phyloP scores from a whole-genome alignment of 2,797 vertebrate species.

The Crocidura indochinensis region DNA sequence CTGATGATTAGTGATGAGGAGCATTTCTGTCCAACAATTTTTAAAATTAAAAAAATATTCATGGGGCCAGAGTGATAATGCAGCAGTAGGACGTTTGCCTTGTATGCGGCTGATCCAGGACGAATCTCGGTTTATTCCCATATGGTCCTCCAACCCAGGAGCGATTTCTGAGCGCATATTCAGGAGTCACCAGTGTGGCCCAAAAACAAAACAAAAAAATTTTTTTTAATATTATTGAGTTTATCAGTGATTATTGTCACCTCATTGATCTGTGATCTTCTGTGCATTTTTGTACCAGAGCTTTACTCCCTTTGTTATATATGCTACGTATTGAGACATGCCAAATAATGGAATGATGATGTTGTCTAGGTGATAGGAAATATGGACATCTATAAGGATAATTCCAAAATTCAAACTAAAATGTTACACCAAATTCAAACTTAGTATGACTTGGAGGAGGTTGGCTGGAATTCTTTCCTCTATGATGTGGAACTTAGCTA shows the following conservation, averaged over 20 bases:
- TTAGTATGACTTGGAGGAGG: background rate
- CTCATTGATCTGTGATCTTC: background rate
- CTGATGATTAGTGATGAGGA: too few relatives aligned
- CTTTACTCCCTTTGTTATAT: constrained; percentile 6
- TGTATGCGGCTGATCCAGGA: too few relatives aligned
- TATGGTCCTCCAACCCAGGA: too few relatives aligned
- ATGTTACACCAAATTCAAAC: constrained; percentile 40
- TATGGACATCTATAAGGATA: background rate
- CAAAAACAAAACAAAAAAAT: too few relatives aligned
- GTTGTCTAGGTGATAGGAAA: constrained; percentile 34
- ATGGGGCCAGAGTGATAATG: too few relatives aligned
- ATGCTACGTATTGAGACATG: constrained; percentile 49
- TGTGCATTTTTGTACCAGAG: constrained; percentile 19
- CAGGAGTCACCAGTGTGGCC: too few relatives aligned
- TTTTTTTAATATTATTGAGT: background rate
- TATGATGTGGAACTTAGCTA: background rate
- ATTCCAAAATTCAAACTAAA: constrained; percentile 9
- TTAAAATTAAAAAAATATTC: too few relatives aligned
- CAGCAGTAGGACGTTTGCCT: too few relatives aligned
- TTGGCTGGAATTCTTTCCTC: background rate
- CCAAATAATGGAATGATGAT: background rate
- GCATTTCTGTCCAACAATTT: constrained; percentile 33
- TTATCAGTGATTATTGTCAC: background rate
- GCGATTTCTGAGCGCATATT: too few relatives aligned
- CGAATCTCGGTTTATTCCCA: too few relatives aligned